Evolutionary conservation across 1,140 invertebrate species (phyloP), one percentile per base, ranked within the genome.

Genomic region (Atta cephalotes): DNA sequence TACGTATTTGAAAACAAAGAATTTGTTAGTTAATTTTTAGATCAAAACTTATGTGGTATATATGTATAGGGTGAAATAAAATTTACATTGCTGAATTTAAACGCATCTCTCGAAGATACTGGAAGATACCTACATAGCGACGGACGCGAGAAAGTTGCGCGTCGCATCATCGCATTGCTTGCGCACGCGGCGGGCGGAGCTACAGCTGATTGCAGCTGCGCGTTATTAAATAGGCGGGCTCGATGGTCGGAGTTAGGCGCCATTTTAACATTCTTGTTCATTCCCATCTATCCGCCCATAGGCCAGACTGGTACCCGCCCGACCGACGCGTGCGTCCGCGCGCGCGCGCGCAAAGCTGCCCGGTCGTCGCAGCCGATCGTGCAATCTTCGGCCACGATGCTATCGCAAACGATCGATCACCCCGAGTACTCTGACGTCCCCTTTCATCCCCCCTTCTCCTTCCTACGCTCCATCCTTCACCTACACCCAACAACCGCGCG

Each of bases 361-460:
- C 63, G 31, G 7, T 39, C 7, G 35, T 0, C 7, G 6, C 35
- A 39, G 35, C 35, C 7, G 6, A 0, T 1, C 0, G 6, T 9
- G 58, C 56, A 72, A 72, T 82, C 60, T 88, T 58, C 85, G 79
- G 58, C 56, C 35, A 5, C 80, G 85, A 80, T 85, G 88, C 70
- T 85, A 68, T 60, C 74, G 53, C 85, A 49, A 63, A 45, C 89
- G 87, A 90, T 90, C 89, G 89, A 90, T 90, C 86, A 79, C 86
- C 68, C 14, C 63, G 21, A 58, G 65, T 80, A 62, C 9, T n/a
- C 53, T 53, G 45, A n/a, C 65, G 18, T 66, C 49, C 62, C 58
- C 68, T 62, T 77, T 79, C 35, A 60, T 14, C 51, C 51, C 60
- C 62, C 51, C 62, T 66, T 28, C 14, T 9, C 35, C 16, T 14